These are phyloP conservation scores for Drosophila meridiana DNA, from an alignment of 2,888 invertebrate species.

Conservation along the genomic window DNA sequence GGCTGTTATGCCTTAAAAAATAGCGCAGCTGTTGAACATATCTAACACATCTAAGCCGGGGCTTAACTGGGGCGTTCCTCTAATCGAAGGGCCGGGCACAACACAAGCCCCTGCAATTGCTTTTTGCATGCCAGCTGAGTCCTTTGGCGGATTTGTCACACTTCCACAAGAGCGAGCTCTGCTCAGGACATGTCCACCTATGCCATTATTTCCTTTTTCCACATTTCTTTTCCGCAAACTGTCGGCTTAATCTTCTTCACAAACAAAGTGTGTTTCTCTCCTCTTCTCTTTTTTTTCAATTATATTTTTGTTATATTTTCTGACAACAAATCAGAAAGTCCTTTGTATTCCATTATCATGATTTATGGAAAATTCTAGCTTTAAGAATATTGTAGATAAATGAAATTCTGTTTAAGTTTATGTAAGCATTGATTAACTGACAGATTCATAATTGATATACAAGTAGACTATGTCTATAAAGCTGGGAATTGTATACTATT, in stretches of 20 bases:
- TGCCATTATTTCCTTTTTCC: slow-evolving; percentile 54
- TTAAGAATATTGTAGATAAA: neutral
- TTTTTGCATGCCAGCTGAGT: slow-evolving; percentile 70
- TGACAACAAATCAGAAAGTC: neutral
- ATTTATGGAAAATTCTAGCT: slow-evolving; percentile 2
- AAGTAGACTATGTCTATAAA: neutral
- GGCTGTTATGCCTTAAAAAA: slow-evolving; percentile 50
- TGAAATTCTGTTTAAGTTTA: neutral
- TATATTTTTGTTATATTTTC: slow-evolving; percentile 1
- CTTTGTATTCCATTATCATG: neutral
- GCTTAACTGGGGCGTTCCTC: slow-evolving; percentile 66
- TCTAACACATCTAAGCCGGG: slow-evolving; percentile 76
- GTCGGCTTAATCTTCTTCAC: slow-evolving; percentile 2
- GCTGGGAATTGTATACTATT: no score
- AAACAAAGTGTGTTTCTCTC: neutral
- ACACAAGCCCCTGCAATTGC: slow-evolving; percentile 52
- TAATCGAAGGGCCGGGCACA: slow-evolving; percentile 22
- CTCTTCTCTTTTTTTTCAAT: slow-evolving; percentile 1
- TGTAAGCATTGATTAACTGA: neutral
- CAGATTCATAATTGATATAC: neutral
- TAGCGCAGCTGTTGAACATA: slow-evolving; percentile 80
- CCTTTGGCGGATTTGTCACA: slow-evolving; percentile 69
- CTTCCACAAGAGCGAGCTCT: slow-evolving; percentile 39
- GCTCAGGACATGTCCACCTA: slow-evolving; percentile 65
- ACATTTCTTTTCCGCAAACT: slow-evolving; percentile 11